phyloP scores from a whole-genome alignment of 2,113 vertebrate species.

The Alouatta palliata region DNA sequence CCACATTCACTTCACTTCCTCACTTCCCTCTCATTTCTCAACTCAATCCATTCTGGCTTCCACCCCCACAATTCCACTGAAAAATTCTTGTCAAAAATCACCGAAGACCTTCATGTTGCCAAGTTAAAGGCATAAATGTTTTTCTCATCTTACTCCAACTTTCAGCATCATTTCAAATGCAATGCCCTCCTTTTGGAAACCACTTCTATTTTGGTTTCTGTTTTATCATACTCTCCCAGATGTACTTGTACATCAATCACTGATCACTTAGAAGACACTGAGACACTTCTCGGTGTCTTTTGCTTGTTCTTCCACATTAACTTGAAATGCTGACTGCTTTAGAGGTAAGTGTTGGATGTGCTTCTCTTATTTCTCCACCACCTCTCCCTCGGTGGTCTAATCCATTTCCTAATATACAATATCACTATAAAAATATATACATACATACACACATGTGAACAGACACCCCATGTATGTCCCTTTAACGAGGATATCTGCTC shows the following conservation, averaged over 20 bases:
- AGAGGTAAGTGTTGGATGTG: neutral
- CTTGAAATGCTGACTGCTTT: neutral
- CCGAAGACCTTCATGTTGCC: neutral
- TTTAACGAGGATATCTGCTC: neutral
- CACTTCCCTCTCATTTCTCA: neutral
- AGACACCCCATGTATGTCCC: neutral
- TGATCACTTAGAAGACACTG: neutral
- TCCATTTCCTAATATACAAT: neutral
- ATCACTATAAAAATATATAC: neutral
- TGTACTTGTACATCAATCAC: neutral
- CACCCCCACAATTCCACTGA: neutral
- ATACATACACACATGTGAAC: neutral
- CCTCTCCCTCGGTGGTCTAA: neutral
- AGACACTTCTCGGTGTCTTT: neutral
- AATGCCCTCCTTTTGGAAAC: neutral
- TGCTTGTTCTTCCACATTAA: neutral
- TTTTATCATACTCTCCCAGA: neutral
- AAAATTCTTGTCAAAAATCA: neutral
- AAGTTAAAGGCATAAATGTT: neutral
- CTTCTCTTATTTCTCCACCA: neutral
- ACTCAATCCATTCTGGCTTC: neutral
- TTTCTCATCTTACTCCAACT: neutral
- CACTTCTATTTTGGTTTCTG: neutral
- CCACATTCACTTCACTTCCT: neutral
- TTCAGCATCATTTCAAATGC: neutral